Base-by-base conservation (phyloP, 2,888 invertebrate genomes). In the Xestia xanthographa region DNA sequence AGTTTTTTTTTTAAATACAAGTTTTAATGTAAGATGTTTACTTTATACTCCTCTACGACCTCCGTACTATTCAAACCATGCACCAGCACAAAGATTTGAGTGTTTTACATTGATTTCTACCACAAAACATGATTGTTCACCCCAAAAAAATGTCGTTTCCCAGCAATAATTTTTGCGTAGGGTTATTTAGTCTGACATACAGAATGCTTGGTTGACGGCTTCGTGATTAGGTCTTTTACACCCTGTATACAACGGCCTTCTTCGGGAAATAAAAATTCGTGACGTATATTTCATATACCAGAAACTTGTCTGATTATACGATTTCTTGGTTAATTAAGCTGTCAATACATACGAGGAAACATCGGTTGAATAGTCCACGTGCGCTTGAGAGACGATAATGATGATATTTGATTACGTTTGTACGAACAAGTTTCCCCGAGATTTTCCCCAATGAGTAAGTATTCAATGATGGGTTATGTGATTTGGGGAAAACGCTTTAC, bases 281-380 rank as follows among this genome's bases (percentile, higher is more conserved):
- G 66, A 41, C 77, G n/a, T 48, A 34, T n/a, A 50, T 66, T 43
- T 50, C 8, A 29, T 29, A 41, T n/a, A 66, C n/a, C 12, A 48
- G 20, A 6, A 43, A 58, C 50, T 48, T 60, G 14, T 43, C 22
- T 26, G 60, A 41, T 60, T 17, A 62, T 34, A 38, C 26, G 79
- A 77, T 58, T 56, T 20, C 34, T 50, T 43, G 45, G 50, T 72
- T 72, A 60, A 83, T 75, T 75, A 72, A 77, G n/a, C 43, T 62
- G 71, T 75, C 69, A 65, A 29, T 41, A 34, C 48, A 26, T 67
- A 84, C 38, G 38, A 83, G 77, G 80, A 85, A 85, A 72, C 29
- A 12, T 50, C 65, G 20, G 17, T 60, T 17, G 22, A 71, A 80
- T 48, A 63, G 4, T 58, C 20, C 60, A 68, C 60, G 71, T 66